Evolutionary conservation across 2,113 vertebrate genomes (phyloP).

Genomic region (Otocyon megalotis): DNA sequence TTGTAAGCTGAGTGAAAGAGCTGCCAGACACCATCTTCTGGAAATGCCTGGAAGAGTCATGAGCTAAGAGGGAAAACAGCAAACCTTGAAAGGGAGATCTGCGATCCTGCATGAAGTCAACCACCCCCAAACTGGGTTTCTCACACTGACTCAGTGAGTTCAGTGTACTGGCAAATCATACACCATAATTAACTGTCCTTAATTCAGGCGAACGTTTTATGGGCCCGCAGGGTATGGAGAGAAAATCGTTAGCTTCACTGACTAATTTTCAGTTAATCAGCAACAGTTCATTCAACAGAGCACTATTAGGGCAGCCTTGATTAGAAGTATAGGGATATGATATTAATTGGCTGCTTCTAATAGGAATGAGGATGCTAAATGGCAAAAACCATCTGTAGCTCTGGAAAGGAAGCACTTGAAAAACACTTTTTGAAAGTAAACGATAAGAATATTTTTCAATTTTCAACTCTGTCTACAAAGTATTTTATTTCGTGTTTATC

Average conservation of each 20-base stretch:
- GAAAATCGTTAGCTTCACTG: slow-evolving; percentile 76
- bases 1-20: slow-evolving; percentile 63
- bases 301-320: slow-evolving; percentile 80
- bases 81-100: slow-evolving; percentile 61
- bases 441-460: slow-evolving; percentile 11
- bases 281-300: slow-evolving; percentile 77
- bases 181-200: slow-evolving; percentile 71
- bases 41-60: slow-evolving; percentile 72
- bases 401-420: slow-evolving; percentile 55
- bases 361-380: slow-evolving; percentile 42
- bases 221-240: slow-evolving; percentile 64
- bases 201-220: slow-evolving; percentile 72
- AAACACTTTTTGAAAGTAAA: slow-evolving; percentile 66
- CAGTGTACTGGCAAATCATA: slow-evolving; percentile 70
- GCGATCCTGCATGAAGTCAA: slow-evolving; percentile 71
- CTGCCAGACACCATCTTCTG: slow-evolving; percentile 72
- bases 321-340: slow-evolving; percentile 83
- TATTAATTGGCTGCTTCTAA: slow-evolving; percentile 78
- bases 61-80: slow-evolving; percentile 71
- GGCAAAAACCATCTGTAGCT: slow-evolving; percentile 71
- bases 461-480: slow-evolving; percentile 21
- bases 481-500: slow-evolving; percentile 48
- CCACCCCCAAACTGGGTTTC: neutral
- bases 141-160: slow-evolving; percentile 70
- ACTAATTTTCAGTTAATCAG: slow-evolving; percentile 85